Percentiles rank a stretch among this genome's conserved stretches.
Conservation (phyloP, 1,140 invertebrate genomes). For the Cydia fagiglandana region DNA sequence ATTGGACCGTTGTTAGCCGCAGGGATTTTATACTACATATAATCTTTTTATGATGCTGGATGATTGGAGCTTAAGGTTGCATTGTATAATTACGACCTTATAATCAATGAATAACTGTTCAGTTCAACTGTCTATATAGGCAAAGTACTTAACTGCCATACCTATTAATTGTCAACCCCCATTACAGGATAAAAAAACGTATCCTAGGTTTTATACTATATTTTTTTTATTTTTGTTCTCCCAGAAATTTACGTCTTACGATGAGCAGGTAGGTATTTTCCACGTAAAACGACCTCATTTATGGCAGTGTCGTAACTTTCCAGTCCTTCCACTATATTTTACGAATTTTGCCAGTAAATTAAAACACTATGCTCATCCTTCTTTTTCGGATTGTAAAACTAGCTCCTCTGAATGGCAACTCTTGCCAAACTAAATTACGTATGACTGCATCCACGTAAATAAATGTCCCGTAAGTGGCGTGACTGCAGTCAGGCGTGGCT, state of each 20-base stretch:
- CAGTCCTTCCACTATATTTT: too few relatives aligned
- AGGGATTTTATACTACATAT: neutral
- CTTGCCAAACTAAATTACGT: neutral
- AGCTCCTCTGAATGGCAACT: neutral
- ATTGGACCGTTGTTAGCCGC: constrained; percentile 21
- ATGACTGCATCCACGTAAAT: neutral
- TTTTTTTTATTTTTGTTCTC: too few relatives aligned
- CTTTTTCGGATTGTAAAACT: neutral
- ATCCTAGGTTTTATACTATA: too few relatives aligned
- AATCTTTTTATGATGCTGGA: neutral
- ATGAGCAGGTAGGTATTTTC: too few relatives aligned
- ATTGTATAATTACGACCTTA: neutral
- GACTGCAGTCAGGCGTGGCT: too few relatives aligned
- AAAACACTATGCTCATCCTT: neutral
- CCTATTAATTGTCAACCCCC: too few relatives aligned
- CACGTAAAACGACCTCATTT: too few relatives aligned
- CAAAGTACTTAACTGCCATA: too few relatives aligned
- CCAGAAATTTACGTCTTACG: too few relatives aligned
- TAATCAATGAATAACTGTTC: neutral
- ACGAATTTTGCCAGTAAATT: too few relatives aligned
- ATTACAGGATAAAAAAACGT: too few relatives aligned
- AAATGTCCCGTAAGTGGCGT: neutral
- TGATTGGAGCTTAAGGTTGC: neutral
- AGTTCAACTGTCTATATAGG: neutral
- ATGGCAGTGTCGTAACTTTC: too few relatives aligned